phyloP scores from a whole-genome alignment of 2,888 invertebrate genomes.

The Schizotus pectinicornis region DNA sequence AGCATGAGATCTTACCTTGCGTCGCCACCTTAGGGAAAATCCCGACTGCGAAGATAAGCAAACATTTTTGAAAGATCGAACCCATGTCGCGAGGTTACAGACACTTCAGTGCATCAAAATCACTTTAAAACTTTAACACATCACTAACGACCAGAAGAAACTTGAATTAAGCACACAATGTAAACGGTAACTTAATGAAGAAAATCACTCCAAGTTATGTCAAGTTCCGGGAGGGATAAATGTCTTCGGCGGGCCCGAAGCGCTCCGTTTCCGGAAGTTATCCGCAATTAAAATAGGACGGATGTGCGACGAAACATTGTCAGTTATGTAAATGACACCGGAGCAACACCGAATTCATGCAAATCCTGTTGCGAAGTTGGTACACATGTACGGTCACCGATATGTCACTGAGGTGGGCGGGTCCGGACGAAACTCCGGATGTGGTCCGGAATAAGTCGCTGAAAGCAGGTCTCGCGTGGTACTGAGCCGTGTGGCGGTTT shows the following conservation, averaged over 20 bases:
- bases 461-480: conserved; percentile 49
- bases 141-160: conserved; percentile 2
- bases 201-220: conserved; percentile 26
- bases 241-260: conserved; percentile 31
- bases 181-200: conserved; percentile 31
- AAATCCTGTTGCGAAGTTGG: conserved; percentile 38
- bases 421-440: conserved; percentile 42
- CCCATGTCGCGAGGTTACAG: conserved; percentile 13
- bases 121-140: conserved; percentile 13
- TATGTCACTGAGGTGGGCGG: conserved; percentile 46
- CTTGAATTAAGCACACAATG: conserved; percentile 11
- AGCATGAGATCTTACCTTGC: conserved; percentile 23
- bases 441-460: conserved; percentile 33
- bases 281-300: conserved; percentile 28
- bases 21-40: conserved; percentile 22
- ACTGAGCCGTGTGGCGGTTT: conserved; percentile 46
- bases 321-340: conserved; percentile 42
- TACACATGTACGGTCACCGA: conserved; percentile 44
- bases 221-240: conserved; percentile 39
- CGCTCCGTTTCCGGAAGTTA: conserved; percentile 23
- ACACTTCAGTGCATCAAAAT: conserved; percentile 8
- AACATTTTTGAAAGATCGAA: conserved; percentile 16
- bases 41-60: conserved; percentile 13
- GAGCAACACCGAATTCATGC: conserved; percentile 37
- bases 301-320: conserved; percentile 38